Evolutionary conservation across 2,797 vertebrate genomes (phyloP).

Genomic region (Manis pentadactyla): DNA sequence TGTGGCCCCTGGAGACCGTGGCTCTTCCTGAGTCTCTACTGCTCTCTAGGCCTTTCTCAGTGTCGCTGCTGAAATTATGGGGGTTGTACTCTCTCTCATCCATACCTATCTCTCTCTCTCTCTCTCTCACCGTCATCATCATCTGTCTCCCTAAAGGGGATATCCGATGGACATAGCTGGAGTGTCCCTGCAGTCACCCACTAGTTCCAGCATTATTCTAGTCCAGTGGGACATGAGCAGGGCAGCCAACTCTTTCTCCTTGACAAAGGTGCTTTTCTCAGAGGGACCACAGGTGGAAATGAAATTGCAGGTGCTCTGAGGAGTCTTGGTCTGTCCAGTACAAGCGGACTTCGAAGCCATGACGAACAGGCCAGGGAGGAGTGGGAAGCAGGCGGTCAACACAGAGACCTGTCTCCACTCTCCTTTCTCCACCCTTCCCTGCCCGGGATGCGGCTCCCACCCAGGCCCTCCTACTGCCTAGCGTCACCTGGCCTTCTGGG

Average conservation of each 20-base stretch:
- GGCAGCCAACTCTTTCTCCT: background rate
- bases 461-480: background rate
- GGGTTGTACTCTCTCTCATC: background rate
- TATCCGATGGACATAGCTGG: background rate
- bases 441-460: background rate
- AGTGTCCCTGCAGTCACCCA: background rate
- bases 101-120: background rate
- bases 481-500: background rate
- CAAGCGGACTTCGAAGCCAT: background rate
- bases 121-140: too few relatives aligned
- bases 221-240: background rate
- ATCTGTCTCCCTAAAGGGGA: background rate
- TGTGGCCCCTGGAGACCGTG: rapidly evolving
- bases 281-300: background rate
- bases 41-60: background rate
- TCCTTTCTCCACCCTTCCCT: background rate
- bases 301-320: background rate
- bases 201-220: background rate
- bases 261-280: background rate
- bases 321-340: background rate
- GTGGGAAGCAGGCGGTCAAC: background rate
- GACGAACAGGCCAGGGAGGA: background rate
- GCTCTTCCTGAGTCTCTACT: rapidly evolving
- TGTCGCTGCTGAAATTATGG: background rate
- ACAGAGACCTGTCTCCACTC: background rate